Percentiles rank a stretch among this genome's conserved stretches.
Conservation (phyloP, 2,888 invertebrate species). For the Cenopis cana region DNA sequence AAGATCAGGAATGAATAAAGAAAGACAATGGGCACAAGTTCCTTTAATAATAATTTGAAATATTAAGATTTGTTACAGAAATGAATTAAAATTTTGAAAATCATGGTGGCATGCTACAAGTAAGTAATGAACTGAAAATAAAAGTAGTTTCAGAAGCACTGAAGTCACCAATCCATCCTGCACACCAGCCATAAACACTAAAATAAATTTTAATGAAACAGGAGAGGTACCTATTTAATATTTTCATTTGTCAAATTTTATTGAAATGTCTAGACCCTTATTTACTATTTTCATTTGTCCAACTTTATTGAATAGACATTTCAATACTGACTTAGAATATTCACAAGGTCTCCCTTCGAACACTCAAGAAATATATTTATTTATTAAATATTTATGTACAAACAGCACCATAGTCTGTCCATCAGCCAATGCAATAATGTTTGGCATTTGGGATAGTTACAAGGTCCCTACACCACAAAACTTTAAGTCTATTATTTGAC, state of each 20-base stretch:
- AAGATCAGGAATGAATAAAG: no score
- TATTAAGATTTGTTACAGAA: conserved; percentile 2
- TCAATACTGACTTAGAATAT: not conserved
- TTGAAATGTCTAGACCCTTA: not conserved
- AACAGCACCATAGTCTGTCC: not conserved
- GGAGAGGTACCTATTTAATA: not conserved
- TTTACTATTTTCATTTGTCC: conserved; percentile 1
- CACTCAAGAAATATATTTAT: not conserved
- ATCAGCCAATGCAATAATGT: not conserved
- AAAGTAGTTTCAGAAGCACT: conserved; percentile 13
- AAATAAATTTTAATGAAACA: not conserved
- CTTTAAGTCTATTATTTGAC: no score
- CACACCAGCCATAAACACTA: conserved; percentile 6
- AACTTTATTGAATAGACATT: not conserved
- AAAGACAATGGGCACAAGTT: not conserved
- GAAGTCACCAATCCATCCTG: conserved; percentile 14
- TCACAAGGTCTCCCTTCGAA: not conserved
- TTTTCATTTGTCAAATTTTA: conserved; percentile 3
- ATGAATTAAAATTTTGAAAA: conserved; percentile 16
- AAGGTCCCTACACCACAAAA: no score
- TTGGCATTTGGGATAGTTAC: not conserved
- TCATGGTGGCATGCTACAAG: conserved; percentile 8
- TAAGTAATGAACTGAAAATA: conserved; percentile 15
- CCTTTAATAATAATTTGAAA: not conserved
- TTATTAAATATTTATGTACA: not conserved